A percentile compares a stretch with the other conserved stretches of the same genome.
Conservation (phyloP, 2,888 invertebrate species). For the Agriotes lineatus region DNA sequence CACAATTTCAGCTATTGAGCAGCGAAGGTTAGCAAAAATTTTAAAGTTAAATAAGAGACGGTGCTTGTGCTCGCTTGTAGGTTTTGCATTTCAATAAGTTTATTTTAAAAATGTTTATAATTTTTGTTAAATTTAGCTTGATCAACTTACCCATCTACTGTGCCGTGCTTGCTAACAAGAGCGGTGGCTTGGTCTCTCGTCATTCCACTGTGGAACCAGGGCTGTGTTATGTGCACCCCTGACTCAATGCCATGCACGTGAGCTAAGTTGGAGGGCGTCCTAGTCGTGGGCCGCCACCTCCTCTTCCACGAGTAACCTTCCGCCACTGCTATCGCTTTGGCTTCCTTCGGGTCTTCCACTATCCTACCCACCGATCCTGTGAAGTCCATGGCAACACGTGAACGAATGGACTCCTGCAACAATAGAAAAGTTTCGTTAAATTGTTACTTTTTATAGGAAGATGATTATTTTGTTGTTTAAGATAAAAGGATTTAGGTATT, state of each 20-base stretch:
- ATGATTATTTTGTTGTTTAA: too few species aligned
- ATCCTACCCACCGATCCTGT: conserved; percentile 73
- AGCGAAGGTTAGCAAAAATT: background rate
- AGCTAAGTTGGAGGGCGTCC: conserved; percentile 58
- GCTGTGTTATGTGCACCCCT: conserved; percentile 70
- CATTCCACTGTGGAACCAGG: conserved; percentile 74
- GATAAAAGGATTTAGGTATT: too few species aligned
- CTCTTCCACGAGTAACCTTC: conserved; percentile 70
- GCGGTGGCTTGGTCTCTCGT: conserved; percentile 71
- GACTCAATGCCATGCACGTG: conserved; percentile 57
- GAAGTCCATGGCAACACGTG: conserved; percentile 76
- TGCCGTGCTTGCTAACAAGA: conserved; percentile 68
- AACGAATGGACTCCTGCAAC: conserved; percentile 70
- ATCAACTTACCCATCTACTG: conserved; percentile 70
- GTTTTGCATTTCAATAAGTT: too few species aligned
- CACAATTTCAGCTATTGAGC: background rate
- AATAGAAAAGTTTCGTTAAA: too few species aligned
- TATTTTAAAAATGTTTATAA: too few species aligned
- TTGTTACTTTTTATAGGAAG: too few species aligned
- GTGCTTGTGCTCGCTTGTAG: too few species aligned
- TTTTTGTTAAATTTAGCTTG: too few species aligned
- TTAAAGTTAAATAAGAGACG: too few species aligned
- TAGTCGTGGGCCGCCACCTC: conserved; percentile 65
- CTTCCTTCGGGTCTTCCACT: conserved; percentile 74
- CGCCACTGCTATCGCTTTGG: conserved; percentile 71